Conservation (phyloP, 2,888 invertebrate genomes). For the Leptinotarsa peninsularis region DNA sequence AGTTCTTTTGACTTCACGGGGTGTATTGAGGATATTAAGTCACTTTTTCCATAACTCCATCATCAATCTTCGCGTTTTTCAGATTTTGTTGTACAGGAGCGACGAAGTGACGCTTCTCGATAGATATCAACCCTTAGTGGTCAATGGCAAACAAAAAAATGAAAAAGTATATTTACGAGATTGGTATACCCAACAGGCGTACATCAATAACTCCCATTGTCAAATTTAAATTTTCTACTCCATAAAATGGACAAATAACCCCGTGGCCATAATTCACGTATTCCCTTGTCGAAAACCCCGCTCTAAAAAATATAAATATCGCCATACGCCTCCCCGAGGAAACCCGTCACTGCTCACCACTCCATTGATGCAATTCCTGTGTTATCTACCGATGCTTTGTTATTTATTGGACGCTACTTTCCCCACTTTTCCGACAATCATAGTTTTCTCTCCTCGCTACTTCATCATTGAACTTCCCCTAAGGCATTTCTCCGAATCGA, state of each 20-base stretch:
- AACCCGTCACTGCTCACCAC: slow-evolving; percentile 26
- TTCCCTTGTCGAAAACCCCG: background rate
- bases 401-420: slow-evolving; percentile 62
- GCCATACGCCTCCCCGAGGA: slow-evolving; percentile 6
- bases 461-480: slow-evolving; percentile 64
- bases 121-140: too few species aligned
- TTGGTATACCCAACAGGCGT: background rate
- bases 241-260: background rate
- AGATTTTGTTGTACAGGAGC: too few species aligned
- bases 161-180: too few species aligned
- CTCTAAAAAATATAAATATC: slow-evolving; percentile 15
- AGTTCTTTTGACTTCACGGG: too few species aligned
- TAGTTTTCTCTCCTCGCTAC: slow-evolving; percentile 62
- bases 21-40: too few species aligned
- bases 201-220: background rate
- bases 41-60: too few species aligned
- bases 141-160: too few species aligned
- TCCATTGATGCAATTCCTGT: slow-evolving; percentile 52
- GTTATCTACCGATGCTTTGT: slow-evolving; percentile 53
- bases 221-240: slow-evolving; percentile 1
- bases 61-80: too few species aligned
- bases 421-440: slow-evolving; percentile 64
- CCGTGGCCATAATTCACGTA: background rate
- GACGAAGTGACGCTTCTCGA: too few species aligned
- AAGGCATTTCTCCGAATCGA: slow-evolving; percentile 53